These are phyloP conservation scores for Synergus laeviventris DNA, from an alignment of 2,888 invertebrate species.

Conservation along the genomic window DNA sequence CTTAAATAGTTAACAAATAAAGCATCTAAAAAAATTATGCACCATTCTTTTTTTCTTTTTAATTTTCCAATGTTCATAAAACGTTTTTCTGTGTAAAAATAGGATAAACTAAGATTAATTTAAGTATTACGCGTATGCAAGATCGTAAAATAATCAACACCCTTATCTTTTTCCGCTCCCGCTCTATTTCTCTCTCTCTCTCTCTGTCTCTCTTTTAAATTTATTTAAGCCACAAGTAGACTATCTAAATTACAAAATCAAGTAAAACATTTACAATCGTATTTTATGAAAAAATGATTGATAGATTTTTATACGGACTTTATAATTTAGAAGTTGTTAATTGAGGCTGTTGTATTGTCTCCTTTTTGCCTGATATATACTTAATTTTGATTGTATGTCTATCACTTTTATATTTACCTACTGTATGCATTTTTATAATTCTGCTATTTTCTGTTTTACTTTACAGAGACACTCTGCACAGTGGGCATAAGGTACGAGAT, in stretches of 20 bases:
- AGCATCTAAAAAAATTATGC: too few species aligned
- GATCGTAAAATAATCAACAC: background rate
- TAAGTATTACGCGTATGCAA: background rate
- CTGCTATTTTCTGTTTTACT: conserved; percentile 73
- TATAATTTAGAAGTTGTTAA: conserved; percentile 3
- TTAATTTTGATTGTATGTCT: conserved; percentile 17
- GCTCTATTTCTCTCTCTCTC: conserved; percentile 7
- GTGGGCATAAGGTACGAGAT: conserved; percentile 74
- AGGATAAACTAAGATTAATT: background rate
- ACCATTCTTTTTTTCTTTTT: too few species aligned
- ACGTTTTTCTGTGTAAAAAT: background rate
- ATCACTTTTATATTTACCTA: conserved; percentile 51
- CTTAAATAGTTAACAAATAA: background rate
- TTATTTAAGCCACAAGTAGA: background rate
- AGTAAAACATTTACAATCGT: background rate
- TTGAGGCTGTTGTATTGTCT: background rate
- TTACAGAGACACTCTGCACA: conserved; percentile 75
- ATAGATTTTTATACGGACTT: background rate
- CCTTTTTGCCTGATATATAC: conserved; percentile 30
- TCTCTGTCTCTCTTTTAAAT: conserved; percentile 43
- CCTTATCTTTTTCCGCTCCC: background rate
- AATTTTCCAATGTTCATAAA: background rate
- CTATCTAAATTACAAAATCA: conserved; percentile 14
- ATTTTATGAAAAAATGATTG: background rate
- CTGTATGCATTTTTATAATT: conserved; percentile 70